Conservation (phyloP, 2,888 invertebrate species). For the Caenorhabditis sp. region DNA sequence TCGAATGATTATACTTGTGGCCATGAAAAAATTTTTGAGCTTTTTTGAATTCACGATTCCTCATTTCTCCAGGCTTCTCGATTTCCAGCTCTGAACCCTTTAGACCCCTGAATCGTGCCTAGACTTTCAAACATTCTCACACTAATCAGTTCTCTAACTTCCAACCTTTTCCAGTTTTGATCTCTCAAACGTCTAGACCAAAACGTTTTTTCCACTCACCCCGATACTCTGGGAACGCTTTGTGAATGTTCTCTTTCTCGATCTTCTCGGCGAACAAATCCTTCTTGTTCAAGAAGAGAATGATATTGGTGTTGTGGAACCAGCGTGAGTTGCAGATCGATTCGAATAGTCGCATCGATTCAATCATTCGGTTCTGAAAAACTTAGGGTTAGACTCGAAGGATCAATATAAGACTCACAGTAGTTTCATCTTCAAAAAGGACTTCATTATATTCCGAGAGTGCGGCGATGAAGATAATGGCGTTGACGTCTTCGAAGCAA, state of each 20-base stretch:
- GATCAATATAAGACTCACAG: conserved; percentile 87
- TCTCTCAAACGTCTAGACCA: neutral
- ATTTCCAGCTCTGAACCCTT: too few relatives aligned
- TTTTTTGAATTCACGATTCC: neutral
- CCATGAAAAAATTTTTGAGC: too few relatives aligned
- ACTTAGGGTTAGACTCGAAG: neutral
- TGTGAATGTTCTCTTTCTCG: conserved; percentile 70
- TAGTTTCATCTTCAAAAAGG: conserved; percentile 99
- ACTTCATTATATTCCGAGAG: conserved; percentile 89
- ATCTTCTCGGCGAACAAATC: conserved; percentile 82
- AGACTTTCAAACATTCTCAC: too few relatives aligned
- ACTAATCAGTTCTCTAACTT: too few relatives aligned
- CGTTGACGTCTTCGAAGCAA: conserved; percentile 80
- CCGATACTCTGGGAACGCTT: conserved; percentile 80
- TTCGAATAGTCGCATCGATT: conserved; percentile 82
- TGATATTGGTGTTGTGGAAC: conserved; percentile 82
- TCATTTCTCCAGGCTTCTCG: too few relatives aligned
- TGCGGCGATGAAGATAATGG: conserved; percentile 99
- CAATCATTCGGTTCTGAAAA: conserved; percentile 82
- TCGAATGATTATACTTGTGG: too few relatives aligned
- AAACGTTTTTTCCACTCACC: conserved; percentile 67
- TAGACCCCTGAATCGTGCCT: too few relatives aligned
- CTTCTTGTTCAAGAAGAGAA: conserved; percentile 81
- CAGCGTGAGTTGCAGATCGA: conserved; percentile 82
- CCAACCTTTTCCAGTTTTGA: too few relatives aligned